phyloP scores from a whole-genome alignment of 2,888 invertebrate species.

The Acanthosoma haemorrhoidale region DNA sequence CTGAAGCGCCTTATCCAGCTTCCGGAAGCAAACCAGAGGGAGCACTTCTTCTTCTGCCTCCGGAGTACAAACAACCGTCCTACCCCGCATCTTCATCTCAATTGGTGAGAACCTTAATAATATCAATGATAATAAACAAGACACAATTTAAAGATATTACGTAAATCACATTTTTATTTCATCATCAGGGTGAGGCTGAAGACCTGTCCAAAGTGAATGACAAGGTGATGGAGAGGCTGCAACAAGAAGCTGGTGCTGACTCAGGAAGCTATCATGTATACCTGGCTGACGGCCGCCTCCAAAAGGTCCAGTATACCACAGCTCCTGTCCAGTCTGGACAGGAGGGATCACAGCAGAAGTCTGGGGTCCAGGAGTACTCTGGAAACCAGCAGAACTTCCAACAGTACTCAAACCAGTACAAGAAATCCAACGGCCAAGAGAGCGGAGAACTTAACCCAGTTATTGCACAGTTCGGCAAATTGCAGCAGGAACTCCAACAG shows the following conservation, averaged over 20 bases:
- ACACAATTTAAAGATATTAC: no score
- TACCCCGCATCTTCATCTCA: not conserved
- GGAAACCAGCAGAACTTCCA: not conserved
- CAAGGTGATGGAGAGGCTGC: constrained; percentile 7
- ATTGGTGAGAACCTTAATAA: no score
- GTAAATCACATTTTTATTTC: no score
- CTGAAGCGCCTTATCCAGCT: not conserved
- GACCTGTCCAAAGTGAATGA: not conserved
- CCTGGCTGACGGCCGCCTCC: constrained; percentile 13
- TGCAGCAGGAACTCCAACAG: not conserved
- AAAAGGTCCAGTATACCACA: constrained; percentile 13
- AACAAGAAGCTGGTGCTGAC: not conserved
- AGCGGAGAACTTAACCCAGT: not conserved
- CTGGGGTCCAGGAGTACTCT: not conserved
- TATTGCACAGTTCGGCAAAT: not conserved
- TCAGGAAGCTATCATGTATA: constrained; percentile 15
- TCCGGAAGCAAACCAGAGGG: not conserved
- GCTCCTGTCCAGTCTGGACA: constrained; percentile 3
- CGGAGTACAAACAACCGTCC: not conserved
- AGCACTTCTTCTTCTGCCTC: not conserved
- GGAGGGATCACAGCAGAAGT: not conserved
- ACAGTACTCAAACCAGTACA: not conserved
- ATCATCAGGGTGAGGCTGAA: not conserved
- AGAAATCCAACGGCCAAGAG: not conserved
- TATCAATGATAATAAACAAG: no score